phyloP scores from a whole-genome alignment of 2,888 invertebrate genomes.

The Andricus curvator region DNA sequence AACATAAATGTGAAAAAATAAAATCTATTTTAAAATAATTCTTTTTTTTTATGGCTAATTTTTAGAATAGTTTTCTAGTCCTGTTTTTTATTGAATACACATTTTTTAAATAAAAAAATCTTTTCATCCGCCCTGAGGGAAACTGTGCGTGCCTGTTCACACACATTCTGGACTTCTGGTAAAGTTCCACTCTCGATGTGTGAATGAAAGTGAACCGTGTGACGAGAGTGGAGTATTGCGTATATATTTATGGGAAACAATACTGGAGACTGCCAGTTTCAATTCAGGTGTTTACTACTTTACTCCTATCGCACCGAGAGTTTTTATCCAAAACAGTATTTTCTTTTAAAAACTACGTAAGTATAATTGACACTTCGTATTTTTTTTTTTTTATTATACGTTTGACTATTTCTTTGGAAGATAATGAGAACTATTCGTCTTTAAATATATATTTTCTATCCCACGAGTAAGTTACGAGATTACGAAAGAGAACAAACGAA shows the following conservation, averaged over 20 bases:
- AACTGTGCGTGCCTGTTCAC: background rate
- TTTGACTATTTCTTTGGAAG: background rate
- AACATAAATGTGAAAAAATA: no score
- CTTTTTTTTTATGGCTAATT: background rate
- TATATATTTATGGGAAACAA: slow-evolving; percentile 30
- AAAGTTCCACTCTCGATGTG: slow-evolving; percentile 13
- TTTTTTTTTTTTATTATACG: background rate
- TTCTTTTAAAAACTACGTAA: background rate
- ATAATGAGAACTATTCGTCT: background rate
- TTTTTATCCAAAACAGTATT: slow-evolving; percentile 19
- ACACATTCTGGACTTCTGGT: background rate
- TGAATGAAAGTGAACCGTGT: slow-evolving; percentile 39
- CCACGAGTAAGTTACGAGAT: background rate
- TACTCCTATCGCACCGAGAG: background rate
- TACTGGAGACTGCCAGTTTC: slow-evolving; percentile 33
- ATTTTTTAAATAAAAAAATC: background rate
- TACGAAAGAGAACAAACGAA: background rate
- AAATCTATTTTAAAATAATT: background rate
- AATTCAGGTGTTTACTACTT: slow-evolving; percentile 36
- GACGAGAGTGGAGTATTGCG: slow-evolving; percentile 29
- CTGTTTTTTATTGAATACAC: background rate
- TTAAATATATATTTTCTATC: background rate
- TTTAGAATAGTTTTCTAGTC: background rate
- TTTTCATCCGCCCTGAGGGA: background rate
- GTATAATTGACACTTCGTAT: background rate